Evolutionary conservation across 2,113 vertebrate genomes (phyloP), one percentile per base, ranked within the genome.

Genomic region (Pavo muticus): DNA sequence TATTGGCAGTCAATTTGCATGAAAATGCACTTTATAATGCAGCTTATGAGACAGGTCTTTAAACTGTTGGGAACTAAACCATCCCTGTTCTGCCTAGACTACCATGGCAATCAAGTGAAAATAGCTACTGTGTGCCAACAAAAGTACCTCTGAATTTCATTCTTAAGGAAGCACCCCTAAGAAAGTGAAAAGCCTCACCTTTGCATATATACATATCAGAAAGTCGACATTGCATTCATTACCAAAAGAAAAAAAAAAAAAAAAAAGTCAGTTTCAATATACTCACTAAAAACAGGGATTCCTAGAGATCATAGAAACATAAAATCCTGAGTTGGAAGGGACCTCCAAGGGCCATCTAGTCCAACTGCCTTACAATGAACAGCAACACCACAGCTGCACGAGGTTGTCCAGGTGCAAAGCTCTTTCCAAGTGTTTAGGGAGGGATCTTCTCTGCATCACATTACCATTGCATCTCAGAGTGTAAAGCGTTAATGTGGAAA

Each of bases 401-500:
- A 29, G 52, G 27, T 30, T 54, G 52, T 27, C 52, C 27, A 30
- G 52, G 30, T 19, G 19, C 24, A 37, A 63, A 20, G 7, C 29
- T 63, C 30, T 54, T 32, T 54, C 23, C 18, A 30, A 3, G 32
- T 65, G 11, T 45, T 71, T 9, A 59, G 29, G 67, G 32, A 74
- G 65, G 40, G 18, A 48, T 23, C 13, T 84, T 81, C 74, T 21
- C n/a, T 69, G 11, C 35, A 39, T 67, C 44, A 27, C 0, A 2
- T 9, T 75, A 65, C 54, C 12, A 15, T 15, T 90, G 14, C 0
- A 0, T 87, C 82, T 85, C 50, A 67, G 11, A 11, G 3, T 70
- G 20, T 4, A 56, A 52, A 61, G n/a, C 0, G 0, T 65, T 69
- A 64, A 54, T 0, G 0, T 11, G 10, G n/a, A 56, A 60, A 60